Percentiles rank a stretch among this genome's conserved stretches.
Evolutionary conservation across 2,888 invertebrate genomes (phyloP).

Genomic region (Ctenicera cuprea): DNA sequence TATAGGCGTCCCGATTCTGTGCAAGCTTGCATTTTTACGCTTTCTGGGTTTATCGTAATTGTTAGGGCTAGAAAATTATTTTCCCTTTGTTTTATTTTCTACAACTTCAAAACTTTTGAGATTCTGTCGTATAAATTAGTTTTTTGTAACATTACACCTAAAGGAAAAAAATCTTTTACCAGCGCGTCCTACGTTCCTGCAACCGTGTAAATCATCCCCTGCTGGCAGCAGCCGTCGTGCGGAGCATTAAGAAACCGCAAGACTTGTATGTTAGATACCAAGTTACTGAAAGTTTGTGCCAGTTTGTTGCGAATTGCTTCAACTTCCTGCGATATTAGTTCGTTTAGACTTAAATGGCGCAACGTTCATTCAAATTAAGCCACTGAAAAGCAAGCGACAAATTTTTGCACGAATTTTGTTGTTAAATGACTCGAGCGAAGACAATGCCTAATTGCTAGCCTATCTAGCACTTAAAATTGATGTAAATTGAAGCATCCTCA

Average conservation of each 20-base stretch:
- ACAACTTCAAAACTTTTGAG: too few relatives aligned
- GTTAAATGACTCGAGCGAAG: background rate
- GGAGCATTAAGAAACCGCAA: conserved; percentile 70
- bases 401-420: conserved; percentile 25
- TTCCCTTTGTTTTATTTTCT: too few relatives aligned
- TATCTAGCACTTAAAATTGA: conserved; percentile 32
- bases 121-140: background rate
- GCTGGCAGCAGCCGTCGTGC: conserved; percentile 62
- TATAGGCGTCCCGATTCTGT: too few relatives aligned
- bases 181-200: conserved; percentile 43
- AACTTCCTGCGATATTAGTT: conserved; percentile 61
- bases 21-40: too few relatives aligned
- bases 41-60: too few relatives aligned
- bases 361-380: conserved; percentile 41
- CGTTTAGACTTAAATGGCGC: conserved; percentile 57
- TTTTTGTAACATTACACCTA: background rate
- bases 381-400: conserved; percentile 5
- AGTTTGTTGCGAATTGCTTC: conserved; percentile 64
- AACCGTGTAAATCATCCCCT: conserved; percentile 64
- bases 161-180: background rate
- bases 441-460: background rate
- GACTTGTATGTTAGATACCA: conserved; percentile 69
- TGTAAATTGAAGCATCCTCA: conserved; percentile 67
- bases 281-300: conserved; percentile 67
- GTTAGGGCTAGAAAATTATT: too few relatives aligned